phyloP scores from a whole-genome alignment of 2,888 invertebrate species.

The Hoplodrina ambigua region DNA sequence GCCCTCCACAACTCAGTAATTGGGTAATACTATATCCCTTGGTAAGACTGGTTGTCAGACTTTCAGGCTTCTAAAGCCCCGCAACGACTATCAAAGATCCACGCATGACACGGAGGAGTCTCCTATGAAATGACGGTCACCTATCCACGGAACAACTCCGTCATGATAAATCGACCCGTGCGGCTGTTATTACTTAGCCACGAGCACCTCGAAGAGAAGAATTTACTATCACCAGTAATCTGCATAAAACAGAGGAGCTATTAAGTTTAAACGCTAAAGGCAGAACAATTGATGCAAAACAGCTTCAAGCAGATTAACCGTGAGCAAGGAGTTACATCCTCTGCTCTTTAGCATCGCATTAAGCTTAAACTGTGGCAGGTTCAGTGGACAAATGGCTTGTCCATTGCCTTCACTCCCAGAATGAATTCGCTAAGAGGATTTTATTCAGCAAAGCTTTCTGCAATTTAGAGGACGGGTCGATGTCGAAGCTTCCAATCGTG shows the following conservation, averaged over 20 bases:
- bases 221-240: not conserved
- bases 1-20: no score
- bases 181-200: no score
- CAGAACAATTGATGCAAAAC: constrained; percentile 35
- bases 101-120: no score
- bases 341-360: constrained; percentile 39
- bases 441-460: constrained; percentile 29
- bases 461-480: constrained; percentile 21
- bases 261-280: not conserved
- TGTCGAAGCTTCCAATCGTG: constrained; percentile 6
- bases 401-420: constrained; percentile 16
- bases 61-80: no score
- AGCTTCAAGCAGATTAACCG: constrained; percentile 20
- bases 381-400: constrained; percentile 37
- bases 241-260: not conserved
- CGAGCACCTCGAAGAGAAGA: not conserved
- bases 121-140: no score
- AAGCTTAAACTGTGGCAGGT: constrained; percentile 38
- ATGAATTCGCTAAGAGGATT: constrained; percentile 36
- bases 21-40: no score
- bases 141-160: no score
- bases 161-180: no score
- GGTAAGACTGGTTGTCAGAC: no score
- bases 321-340: constrained; percentile 14
- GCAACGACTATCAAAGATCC: no score